These are phyloP conservation scores for Pipra filicauda DNA, from an alignment of 2,113 vertebrate species.

Conservation along the genomic window DNA sequence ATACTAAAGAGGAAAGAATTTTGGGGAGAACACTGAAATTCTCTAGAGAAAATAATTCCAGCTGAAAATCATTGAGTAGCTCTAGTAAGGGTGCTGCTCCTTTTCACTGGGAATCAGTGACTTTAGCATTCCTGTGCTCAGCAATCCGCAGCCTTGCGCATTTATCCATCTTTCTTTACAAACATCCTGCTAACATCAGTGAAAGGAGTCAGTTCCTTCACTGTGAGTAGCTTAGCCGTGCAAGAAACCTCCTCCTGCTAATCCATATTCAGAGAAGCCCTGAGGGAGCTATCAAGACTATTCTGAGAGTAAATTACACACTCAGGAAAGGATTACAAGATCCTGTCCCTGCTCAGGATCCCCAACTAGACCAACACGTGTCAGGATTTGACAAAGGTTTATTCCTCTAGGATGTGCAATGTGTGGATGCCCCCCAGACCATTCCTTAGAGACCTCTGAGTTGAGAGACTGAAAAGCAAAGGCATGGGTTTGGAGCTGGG, in stretches of 20 bases:
- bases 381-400: not conserved
- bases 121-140: not conserved
- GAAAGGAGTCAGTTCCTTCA: not conserved
- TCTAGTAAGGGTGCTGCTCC: not conserved
- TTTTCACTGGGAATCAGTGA: not conserved
- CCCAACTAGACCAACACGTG: not conserved
- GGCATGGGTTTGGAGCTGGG: not conserved
- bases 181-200: not conserved
- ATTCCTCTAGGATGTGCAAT: not conserved
- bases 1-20: not conserved
- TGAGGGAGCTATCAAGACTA: not conserved
- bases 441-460: not conserved
- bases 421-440: not conserved
- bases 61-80: not conserved
- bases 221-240: not conserved
- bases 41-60: not conserved
- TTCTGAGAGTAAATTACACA: slow-evolving; percentile 9
- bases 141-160: not conserved
- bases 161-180: not conserved
- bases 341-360: not conserved
- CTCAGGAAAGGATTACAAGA: not conserved
- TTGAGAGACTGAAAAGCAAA: not conserved
- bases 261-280: not conserved
- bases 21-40: not conserved
- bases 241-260: slow-evolving; percentile 3